Evolutionary conservation across 92 coral and sea anemone species (phyloP).

Genomic region (Meandrina meandrites): DNA sequence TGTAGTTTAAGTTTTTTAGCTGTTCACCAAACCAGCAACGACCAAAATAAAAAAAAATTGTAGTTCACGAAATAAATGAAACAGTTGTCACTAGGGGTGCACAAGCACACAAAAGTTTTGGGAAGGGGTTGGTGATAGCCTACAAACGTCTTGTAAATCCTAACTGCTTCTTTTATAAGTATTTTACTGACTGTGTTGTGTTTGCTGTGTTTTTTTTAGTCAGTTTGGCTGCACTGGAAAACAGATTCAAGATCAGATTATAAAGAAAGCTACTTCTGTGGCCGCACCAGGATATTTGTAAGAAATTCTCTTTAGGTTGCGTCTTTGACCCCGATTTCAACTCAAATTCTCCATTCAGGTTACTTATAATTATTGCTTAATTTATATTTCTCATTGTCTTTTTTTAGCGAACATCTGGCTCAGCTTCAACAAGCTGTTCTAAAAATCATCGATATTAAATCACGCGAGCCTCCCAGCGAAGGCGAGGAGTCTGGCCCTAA

Average conservation of each 20-base stretch:
- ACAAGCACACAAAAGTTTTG: too few relatives aligned
- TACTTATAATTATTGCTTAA: background rate
- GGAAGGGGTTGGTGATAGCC: too few relatives aligned
- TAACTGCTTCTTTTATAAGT: background rate
- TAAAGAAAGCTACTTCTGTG: slow-evolving; percentile 78
- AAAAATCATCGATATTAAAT: slow-evolving; percentile 71
- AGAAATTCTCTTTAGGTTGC: slow-evolving; percentile 35
- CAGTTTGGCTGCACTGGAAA: slow-evolving; percentile 98
- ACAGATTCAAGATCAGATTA: slow-evolving; percentile 89
- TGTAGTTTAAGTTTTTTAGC: background rate
- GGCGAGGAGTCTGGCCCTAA: slow-evolving; percentile 60
- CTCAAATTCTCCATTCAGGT: background rate
- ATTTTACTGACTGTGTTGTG: slow-evolving; percentile 13
- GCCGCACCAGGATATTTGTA: slow-evolving; percentile 97
- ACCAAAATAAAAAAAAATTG: too few relatives aligned
- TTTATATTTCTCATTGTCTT: background rate
- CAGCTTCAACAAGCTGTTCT: slow-evolving; percentile 76
- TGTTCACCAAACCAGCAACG: background rate
- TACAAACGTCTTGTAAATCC: too few relatives aligned
- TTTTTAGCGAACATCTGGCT: slow-evolving; percentile 69
- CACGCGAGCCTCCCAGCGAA: slow-evolving; percentile 53
- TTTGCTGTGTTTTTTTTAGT: slow-evolving; percentile 50
- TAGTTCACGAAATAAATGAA: too few relatives aligned
- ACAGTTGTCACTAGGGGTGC: too few relatives aligned
- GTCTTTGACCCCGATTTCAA: background rate